Percentiles rank a stretch among this genome's conserved stretches.
These are phyloP conservation scores for Graptemys geographica DNA, from an alignment of 2,797 vertebrate species.

Conservation along the genomic window DNA sequence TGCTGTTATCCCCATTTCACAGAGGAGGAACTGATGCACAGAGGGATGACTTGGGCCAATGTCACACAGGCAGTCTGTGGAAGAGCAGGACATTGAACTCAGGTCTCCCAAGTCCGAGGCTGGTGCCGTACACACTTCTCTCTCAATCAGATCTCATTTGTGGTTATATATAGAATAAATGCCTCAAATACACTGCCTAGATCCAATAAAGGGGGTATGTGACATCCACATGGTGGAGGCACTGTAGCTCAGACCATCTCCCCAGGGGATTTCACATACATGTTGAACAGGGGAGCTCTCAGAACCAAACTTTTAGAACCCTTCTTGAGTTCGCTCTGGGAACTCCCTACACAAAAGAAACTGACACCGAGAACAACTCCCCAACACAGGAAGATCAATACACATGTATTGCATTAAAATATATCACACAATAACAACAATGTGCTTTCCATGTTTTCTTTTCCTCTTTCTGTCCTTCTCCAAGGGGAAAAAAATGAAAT, in stretches of 20 bases:
- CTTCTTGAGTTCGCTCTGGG: background rate
- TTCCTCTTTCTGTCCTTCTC: background rate
- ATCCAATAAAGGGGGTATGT: background rate
- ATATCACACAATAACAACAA: background rate
- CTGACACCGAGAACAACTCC: background rate
- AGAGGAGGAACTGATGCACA: background rate
- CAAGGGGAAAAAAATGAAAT: background rate
- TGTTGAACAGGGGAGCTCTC: background rate
- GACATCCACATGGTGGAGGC: background rate
- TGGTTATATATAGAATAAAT: background rate
- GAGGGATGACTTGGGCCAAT: background rate
- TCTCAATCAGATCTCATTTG: background rate
- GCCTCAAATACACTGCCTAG: background rate
- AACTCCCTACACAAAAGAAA: background rate
- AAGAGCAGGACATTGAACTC: background rate
- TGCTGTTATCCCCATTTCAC: background rate
- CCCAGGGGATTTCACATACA: background rate
- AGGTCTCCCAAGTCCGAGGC: background rate
- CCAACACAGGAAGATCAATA: background rate
- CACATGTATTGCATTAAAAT: background rate
- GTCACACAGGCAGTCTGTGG: background rate
- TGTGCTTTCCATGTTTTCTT: background rate
- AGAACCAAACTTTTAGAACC: background rate
- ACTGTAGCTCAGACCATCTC: background rate
- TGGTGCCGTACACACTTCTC: background rate